phyloP scores from a whole-genome alignment of 2,113 vertebrate genomes.

The Kryptolebias marmoratus region DNA sequence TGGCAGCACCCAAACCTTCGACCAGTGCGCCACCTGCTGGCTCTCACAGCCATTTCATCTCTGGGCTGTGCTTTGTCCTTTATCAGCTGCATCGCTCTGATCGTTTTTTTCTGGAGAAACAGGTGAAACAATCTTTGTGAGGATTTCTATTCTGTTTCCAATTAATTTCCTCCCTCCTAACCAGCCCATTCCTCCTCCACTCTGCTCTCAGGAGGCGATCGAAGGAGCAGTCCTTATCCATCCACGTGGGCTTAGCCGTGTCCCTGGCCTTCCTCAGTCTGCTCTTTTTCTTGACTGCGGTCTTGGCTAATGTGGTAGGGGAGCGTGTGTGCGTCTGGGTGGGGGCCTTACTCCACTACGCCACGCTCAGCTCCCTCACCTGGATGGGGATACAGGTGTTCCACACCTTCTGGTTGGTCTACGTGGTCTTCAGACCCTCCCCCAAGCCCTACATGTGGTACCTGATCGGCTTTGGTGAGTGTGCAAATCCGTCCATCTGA shows the following conservation, averaged over 20 bases:
- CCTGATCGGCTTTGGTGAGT: constrained; percentile 79
- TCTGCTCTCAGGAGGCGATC: constrained; percentile 23
- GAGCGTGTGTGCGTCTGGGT: constrained; percentile 54
- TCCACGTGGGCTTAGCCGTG: constrained; percentile 73
- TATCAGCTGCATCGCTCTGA: constrained; percentile 73
- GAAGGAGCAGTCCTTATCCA: constrained; percentile 60
- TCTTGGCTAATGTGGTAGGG: constrained; percentile 69
- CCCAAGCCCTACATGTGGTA: constrained; percentile 65
- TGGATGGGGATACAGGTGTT: constrained; percentile 83
- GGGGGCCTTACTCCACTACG: constrained; percentile 75
- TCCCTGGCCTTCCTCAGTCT: constrained; percentile 70
- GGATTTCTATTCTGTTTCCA: background rate
- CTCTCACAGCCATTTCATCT: constrained; percentile 73
- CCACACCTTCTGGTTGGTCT: constrained; percentile 80
- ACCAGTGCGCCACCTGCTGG: constrained; percentile 73
- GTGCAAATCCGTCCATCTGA: background rate
- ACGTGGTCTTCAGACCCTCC: constrained; percentile 66
- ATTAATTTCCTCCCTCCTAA: background rate
- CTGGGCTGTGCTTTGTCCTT: constrained; percentile 72
- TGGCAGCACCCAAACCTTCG: constrained; percentile 67
- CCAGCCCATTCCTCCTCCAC: background rate
- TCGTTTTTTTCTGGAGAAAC: constrained; percentile 70
- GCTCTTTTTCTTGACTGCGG: constrained; percentile 75
- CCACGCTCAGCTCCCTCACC: constrained; percentile 73
- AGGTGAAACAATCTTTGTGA: constrained; percentile 45